Evolutionary conservation across 2,797 vertebrate genomes (phyloP).

Genomic region (Arremon brunneinucha): DNA sequence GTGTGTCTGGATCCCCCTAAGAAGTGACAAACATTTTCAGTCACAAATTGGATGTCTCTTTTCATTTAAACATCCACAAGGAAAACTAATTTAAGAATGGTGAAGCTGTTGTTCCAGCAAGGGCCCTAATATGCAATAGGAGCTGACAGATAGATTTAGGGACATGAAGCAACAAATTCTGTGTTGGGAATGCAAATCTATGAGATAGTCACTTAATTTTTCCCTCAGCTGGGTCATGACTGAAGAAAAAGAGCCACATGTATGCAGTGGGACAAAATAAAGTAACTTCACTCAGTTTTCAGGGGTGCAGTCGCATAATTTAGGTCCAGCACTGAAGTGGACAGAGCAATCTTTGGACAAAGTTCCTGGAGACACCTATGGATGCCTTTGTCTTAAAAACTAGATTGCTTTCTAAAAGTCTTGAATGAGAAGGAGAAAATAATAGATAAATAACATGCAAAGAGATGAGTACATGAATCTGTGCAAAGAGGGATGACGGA

Average conservation of each 20-base stretch:
- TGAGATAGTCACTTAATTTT: constrained; percentile 21
- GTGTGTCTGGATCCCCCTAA: constrained; percentile 53
- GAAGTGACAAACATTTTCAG: constrained; percentile 63
- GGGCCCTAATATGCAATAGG: neutral
- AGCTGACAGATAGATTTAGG: constrained; percentile 52
- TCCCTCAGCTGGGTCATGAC: neutral
- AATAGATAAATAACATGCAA: neutral
- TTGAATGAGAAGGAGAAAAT: neutral
- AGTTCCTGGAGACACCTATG: neutral
- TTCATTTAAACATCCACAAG: constrained; percentile 64
- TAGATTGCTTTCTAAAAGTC: neutral
- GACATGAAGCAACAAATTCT: neutral
- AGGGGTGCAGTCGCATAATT: neutral
- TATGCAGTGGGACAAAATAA: neutral
- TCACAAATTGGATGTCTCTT: constrained; percentile 71
- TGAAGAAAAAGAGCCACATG: neutral
- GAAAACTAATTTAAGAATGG: constrained; percentile 54
- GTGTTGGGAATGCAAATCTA: neutral
- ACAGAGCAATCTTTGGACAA: neutral
- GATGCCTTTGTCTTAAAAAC: neutral
- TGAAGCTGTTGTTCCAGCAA: neutral
- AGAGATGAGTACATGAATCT: neutral
- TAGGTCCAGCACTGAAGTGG: neutral
- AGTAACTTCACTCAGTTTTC: neutral
- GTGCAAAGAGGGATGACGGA: neutral